Evolutionary conservation across 2,797 vertebrate genomes (phyloP).

Genomic region (Gymnoscopelus microlampas): DNA sequence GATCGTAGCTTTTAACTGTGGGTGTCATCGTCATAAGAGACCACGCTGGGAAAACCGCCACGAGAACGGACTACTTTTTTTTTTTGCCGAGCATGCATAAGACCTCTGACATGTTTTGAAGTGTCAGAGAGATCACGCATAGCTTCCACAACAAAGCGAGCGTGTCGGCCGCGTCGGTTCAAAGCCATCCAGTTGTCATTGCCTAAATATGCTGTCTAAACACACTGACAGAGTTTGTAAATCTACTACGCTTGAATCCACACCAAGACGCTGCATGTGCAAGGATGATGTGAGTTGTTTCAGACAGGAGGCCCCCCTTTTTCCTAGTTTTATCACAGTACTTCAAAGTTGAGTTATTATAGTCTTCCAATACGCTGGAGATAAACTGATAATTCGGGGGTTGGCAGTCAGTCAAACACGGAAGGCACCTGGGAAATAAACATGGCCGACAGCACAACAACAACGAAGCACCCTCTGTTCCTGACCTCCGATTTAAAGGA

Average conservation of each 20-base stretch:
- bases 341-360: constrained; percentile 25
- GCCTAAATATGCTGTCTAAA: constrained; percentile 54
- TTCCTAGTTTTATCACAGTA: constrained; percentile 34
- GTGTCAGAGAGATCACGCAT: constrained; percentile 53
- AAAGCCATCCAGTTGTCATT: constrained; percentile 54
- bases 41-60: constrained; percentile 54
- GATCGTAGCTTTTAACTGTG: too few relatives aligned
- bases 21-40: too few relatives aligned
- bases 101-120: constrained; percentile 53
- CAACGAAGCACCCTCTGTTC: constrained; percentile 23
- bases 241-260: constrained; percentile 41
- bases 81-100: constrained; percentile 43
- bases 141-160: constrained; percentile 53
- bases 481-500: background rate
- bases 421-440: constrained; percentile 55
- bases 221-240: constrained; percentile 69
- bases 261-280: constrained; percentile 49
- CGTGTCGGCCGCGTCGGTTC: constrained; percentile 60
- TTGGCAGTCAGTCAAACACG: constrained; percentile 55
- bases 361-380: constrained; percentile 36
- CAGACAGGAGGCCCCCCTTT: constrained; percentile 23
- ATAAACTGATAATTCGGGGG: constrained; percentile 23
- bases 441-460: constrained; percentile 49
- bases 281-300: constrained; percentile 38
- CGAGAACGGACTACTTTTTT: constrained; percentile 47